Percentiles rank a stretch among this genome's conserved stretches.
Evolutionary conservation across 2,797 vertebrate species (phyloP).

Genomic region (Prionace glauca): DNA sequence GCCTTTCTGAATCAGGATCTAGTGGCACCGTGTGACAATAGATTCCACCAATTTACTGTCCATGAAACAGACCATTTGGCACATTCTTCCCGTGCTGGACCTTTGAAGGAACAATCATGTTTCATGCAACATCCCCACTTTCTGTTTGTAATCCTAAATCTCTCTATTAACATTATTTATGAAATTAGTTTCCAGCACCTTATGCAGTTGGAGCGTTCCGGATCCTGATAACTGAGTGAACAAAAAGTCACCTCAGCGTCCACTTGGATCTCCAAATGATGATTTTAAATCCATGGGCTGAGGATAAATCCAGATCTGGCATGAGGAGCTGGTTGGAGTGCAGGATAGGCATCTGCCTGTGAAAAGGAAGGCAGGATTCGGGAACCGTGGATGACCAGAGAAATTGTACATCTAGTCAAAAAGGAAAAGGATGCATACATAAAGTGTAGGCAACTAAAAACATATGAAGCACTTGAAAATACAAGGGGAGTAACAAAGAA

Average conservation of each 20-base stretch:
- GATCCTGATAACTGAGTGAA: not conserved
- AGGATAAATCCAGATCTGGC: not conserved
- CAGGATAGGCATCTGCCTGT: too few relatives aligned
- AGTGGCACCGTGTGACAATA: not conserved
- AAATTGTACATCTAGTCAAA: too few relatives aligned
- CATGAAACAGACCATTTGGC: not conserved
- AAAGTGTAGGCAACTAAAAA: too few relatives aligned
- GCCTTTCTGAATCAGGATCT: not conserved
- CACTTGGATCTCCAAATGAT: not conserved
- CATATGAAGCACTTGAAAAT: too few relatives aligned
- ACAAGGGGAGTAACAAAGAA: too few relatives aligned
- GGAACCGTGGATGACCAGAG: too few relatives aligned
- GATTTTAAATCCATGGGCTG: not conserved
- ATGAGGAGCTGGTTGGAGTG: too few relatives aligned
- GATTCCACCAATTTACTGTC: not conserved
- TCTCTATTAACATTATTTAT: not conserved
- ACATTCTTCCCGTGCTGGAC: not conserved
- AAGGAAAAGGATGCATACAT: too few relatives aligned
- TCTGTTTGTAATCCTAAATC: not conserved
- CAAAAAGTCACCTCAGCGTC: not conserved
- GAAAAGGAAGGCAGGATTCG: too few relatives aligned
- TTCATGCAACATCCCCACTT: not conserved
- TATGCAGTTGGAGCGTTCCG: not conserved
- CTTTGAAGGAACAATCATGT: not conserved
- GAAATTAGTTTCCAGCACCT: not conserved